These are phyloP conservation scores for Plutomurus gul DNA, from an alignment of 1,140 invertebrate species.

Conservation along the genomic window DNA sequence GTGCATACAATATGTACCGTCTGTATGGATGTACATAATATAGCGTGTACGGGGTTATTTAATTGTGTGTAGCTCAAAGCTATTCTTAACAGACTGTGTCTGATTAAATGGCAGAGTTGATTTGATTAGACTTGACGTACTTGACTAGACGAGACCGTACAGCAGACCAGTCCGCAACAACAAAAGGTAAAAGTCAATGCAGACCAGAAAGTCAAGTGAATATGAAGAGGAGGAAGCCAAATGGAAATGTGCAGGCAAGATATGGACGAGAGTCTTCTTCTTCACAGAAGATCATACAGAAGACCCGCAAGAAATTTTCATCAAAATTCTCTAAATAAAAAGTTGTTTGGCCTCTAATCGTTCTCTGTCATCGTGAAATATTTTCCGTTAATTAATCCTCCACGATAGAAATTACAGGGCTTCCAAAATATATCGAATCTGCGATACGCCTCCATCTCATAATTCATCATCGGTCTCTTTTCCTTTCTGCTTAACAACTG, in stretches of 20 bases:
- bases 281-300: not conserved
- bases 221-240: not conserved
- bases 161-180: too few species aligned
- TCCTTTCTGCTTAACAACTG: not conserved
- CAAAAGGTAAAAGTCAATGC: not conserved
- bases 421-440: conserved; percentile 41
- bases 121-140: conserved; percentile 9
- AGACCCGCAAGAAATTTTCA: conserved; percentile 35
- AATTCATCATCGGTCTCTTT: conserved; percentile 47
- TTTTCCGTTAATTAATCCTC: conserved; percentile 52
- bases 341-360: conserved; percentile 45
- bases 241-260: not conserved
- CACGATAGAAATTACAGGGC: conserved; percentile 46
- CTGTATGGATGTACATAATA: not conserved
- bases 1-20: not conserved
- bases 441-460: conserved; percentile 45
- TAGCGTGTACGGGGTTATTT: not conserved
- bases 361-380: conserved; percentile 52
- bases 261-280: not conserved
- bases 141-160: too few species aligned
- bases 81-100: not conserved
- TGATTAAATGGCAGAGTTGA: conserved; percentile 16
- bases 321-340: conserved; percentile 43
- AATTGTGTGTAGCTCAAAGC: not conserved
- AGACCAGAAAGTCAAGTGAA: not conserved